Conservation (phyloP, 2,113 vertebrate genomes). For the Stercorarius parasiticus region DNA sequence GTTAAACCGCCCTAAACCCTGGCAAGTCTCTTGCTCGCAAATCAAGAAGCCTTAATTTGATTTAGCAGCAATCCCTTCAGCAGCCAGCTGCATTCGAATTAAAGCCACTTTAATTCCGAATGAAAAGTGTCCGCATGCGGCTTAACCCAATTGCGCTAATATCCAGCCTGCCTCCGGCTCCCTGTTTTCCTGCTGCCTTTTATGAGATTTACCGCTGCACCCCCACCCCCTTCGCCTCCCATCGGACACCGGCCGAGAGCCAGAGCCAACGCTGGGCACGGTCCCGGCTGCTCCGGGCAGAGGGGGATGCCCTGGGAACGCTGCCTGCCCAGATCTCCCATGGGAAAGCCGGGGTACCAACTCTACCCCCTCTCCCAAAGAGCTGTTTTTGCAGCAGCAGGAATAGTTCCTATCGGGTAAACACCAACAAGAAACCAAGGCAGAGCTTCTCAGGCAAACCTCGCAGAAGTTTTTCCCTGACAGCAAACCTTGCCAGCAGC, state of each 20-base stretch:
- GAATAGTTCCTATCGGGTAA: background rate
- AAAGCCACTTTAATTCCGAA: slow-evolving; percentile 42
- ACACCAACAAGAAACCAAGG: background rate
- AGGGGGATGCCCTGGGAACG: background rate
- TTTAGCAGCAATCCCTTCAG: slow-evolving; percentile 38
- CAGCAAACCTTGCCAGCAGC: background rate
- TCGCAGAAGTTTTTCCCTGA: background rate
- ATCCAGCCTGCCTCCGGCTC: background rate
- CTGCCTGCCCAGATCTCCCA: background rate
- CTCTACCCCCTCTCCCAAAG: background rate
- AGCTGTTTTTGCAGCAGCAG: background rate
- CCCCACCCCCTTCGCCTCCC: background rate
- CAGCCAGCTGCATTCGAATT: slow-evolving; percentile 28
- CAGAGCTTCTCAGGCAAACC: background rate
- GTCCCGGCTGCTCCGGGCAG: background rate
- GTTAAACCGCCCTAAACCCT: background rate
- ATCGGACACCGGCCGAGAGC: background rate
- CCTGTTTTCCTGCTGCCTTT: background rate
- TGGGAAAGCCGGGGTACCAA: background rate
- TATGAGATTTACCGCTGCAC: background rate
- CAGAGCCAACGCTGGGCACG: rapidly evolving
- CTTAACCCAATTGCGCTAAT: slow-evolving; percentile 38
- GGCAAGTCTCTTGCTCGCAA: background rate
- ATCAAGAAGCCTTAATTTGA: slow-evolving; percentile 4
- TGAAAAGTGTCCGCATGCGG: background rate